Evolutionary conservation across 2,888 invertebrate species (phyloP).

Genomic region (Drosophila tanythrix): DNA sequence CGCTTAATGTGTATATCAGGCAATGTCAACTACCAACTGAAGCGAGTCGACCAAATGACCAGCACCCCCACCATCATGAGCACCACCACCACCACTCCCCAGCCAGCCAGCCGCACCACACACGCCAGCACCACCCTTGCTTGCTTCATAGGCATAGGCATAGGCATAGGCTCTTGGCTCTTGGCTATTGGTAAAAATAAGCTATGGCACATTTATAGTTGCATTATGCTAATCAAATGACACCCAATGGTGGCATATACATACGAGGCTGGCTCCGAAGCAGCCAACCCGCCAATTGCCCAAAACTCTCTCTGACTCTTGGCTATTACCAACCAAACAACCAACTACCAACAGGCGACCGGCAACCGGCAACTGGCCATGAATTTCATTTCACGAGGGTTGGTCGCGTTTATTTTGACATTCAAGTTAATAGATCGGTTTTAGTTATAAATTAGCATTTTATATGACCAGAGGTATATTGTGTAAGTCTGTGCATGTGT

Average conservation of each 20-base stretch:
- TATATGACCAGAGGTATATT: constrained; percentile 49
- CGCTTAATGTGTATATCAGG: constrained; percentile 71
- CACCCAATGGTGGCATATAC: constrained; percentile 78
- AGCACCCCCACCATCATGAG: background rate
- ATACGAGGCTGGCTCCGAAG: background rate
- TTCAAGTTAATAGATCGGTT: constrained; percentile 82
- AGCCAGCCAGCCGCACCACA: background rate
- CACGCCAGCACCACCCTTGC: background rate
- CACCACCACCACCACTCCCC: background rate
- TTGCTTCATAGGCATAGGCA: background rate
- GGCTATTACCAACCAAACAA: constrained; percentile 19
- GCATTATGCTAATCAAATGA: constrained; percentile 81
- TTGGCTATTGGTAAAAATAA: constrained; percentile 75
- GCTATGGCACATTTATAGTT: constrained; percentile 77
- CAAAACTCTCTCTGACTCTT: constrained; percentile 42
- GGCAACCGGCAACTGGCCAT: constrained; percentile 46
- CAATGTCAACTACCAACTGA: constrained; percentile 59
- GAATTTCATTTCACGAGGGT: constrained; percentile 52
- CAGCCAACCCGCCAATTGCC: constrained; percentile 41
- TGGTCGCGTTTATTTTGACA: constrained; percentile 75
- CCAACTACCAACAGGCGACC: constrained; percentile 31
- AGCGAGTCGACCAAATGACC: constrained; percentile 42
- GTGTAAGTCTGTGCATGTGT: constrained; percentile 13
- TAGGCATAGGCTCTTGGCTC: constrained; percentile 27
- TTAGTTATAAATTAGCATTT: constrained; percentile 78